These are phyloP conservation scores for Echeneis naucrates DNA, from an alignment of 2,797 vertebrate species.

Conservation along the genomic window DNA sequence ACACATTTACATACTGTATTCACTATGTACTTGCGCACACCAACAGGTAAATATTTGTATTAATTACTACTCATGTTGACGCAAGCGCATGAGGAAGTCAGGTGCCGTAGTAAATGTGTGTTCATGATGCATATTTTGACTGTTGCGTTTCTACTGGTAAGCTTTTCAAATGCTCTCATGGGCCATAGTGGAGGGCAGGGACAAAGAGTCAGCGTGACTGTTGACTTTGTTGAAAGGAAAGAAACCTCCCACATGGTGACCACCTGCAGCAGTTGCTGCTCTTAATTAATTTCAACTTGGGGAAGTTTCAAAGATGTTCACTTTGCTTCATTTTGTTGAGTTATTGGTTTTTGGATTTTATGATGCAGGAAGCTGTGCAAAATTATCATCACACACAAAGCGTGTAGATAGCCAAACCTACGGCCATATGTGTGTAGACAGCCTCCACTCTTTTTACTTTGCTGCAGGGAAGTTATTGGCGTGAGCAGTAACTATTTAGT, in stretches of 20 bases:
- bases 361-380: not conserved
- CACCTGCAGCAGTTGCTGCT: not conserved
- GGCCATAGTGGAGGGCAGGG: too few species aligned
- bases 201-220: too few species aligned
- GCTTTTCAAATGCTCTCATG: too few species aligned
- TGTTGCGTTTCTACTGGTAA: too few species aligned
- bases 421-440: too few species aligned
- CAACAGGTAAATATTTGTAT: not conserved
- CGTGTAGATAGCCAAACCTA: not conserved
- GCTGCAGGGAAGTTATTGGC: too few species aligned
- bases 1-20: conserved; percentile 17
- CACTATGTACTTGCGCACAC: not conserved
- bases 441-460: too few species aligned
- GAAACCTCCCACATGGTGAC: not conserved
- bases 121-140: too few species aligned
- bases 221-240: not conserved
- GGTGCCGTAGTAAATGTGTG: not conserved
- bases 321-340: not conserved
- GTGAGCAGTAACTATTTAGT: too few species aligned
- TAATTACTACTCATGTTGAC: not conserved
- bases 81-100: not conserved
- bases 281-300: not conserved
- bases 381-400: not conserved
- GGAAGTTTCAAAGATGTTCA: not conserved
- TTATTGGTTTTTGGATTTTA: not conserved